Evolutionary conservation across 2,113 vertebrate species (phyloP), one percentile per base, ranked within the genome.

Genomic region (Varanus salvator): DNA sequence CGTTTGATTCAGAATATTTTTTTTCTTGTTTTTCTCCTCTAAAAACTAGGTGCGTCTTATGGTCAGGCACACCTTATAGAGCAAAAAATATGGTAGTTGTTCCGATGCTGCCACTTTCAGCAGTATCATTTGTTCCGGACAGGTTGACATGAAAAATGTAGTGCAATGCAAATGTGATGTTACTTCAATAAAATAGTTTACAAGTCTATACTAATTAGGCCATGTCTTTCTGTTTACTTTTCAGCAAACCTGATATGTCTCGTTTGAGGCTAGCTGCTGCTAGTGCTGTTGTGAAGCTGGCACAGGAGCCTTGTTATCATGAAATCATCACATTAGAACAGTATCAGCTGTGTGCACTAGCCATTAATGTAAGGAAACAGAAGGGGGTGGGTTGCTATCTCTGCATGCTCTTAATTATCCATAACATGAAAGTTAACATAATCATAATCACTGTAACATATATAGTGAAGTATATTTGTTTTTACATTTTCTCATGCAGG

Each of bases 321-420:
- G 98, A 99, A 97, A 99, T 99, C 96, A 98, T 99, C 97, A 99
- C 98, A 0, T 96, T 99, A 95, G 99, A 99, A 94, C 99, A 99
- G 66, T 99, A 99, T 94, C 99, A 99, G 95, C 98, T 99, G 44
- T 99, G 99, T 86, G 98, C 99, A 0, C 97, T 99, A 44, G 99
- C 99, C 93, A 99, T 99, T 95, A 99, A 99, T 72, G 99, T 99
- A 98, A 98, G 98, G 89, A 93, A 89, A 90, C 83, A 81, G 80
- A 88, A 8, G 75, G 71, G 21, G 54, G 54, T 54, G 80, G 80
- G 57, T 87, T 48, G 52, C 9, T 76, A 27, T 8, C 19, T 69
- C 25, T 66, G 8, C 48, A 69, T 84, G 80, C 64, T 44, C 38
- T 78, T 78, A 87, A 84, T 91, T 57, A 69, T 68, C 25, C 9